Percentiles rank a stretch among this genome's conserved stretches.
phyloP scores from a whole-genome alignment of 2,888 invertebrate species.

The Noctua janthina region DNA sequence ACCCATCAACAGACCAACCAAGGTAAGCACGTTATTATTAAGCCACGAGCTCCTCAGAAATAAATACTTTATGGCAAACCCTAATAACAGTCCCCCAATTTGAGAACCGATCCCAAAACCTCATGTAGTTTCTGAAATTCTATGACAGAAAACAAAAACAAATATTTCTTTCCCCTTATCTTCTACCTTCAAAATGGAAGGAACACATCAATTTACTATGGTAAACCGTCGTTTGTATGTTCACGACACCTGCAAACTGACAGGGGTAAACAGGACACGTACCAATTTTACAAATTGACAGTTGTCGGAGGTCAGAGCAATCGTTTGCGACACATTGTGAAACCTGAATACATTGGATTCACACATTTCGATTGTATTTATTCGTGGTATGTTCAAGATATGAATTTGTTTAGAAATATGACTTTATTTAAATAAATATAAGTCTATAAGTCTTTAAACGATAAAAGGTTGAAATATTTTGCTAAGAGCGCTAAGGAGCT shows the following conservation, averaged over 20 bases:
- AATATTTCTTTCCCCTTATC: background rate
- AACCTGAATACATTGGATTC: conserved; percentile 24
- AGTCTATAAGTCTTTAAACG: background rate
- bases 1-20: too few relatives aligned
- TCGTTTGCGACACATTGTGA: conserved; percentile 31
- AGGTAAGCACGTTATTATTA: too few relatives aligned
- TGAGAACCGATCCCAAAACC: background rate
- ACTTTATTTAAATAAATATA: too few relatives aligned
- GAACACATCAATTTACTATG: background rate
- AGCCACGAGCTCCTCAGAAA: too few relatives aligned
- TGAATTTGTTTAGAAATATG: background rate
- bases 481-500: too few relatives aligned
- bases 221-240: conserved; percentile 16
- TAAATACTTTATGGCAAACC: background rate
- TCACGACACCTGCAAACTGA: conserved; percentile 34
- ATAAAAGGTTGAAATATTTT: background rate
- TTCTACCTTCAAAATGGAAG: conserved; percentile 18
- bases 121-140: background rate
- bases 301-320: conserved; percentile 28
- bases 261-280: conserved; percentile 37
- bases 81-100: background rate
- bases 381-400: background rate
- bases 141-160: background rate
- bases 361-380: conserved; percentile 16
- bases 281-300: conserved; percentile 64